Percentiles rank a stretch among this genome's conserved stretches.
Evolutionary conservation across 1,140 invertebrate genomes (phyloP).

Genomic region (silkworm (Bombyx mori)): DNA sequence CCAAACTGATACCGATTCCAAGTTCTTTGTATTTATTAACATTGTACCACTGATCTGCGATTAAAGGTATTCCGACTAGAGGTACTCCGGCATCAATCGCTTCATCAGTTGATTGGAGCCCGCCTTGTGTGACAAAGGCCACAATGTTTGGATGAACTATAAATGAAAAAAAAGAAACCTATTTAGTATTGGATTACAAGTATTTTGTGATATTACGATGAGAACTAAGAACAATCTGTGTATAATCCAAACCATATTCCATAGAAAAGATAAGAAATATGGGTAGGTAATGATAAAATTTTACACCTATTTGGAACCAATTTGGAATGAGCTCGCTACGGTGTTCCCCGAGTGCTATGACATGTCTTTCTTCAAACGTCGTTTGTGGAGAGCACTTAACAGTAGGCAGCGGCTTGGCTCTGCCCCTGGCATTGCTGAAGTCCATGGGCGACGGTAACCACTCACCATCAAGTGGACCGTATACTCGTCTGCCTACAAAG

Average conservation of each 20-base stretch:
- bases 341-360: too few species aligned
- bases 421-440: too few species aligned
- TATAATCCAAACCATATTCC: background rate
- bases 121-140: slow-evolving; percentile 29
- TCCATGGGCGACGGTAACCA: too few species aligned
- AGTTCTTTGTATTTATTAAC: slow-evolving; percentile 18
- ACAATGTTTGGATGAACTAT: slow-evolving; percentile 9
- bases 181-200: background rate
- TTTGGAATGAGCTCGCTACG: too few species aligned
- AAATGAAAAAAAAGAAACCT: background rate
- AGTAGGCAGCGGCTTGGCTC: too few species aligned
- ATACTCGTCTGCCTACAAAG: too few species aligned
- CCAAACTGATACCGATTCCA: slow-evolving; percentile 24
- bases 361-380: too few species aligned
- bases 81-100: slow-evolving; percentile 5
- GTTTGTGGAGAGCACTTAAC: too few species aligned
- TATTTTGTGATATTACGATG: background rate
- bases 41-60: slow-evolving; percentile 30
- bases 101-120: slow-evolving; percentile 51
- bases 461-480: too few species aligned
- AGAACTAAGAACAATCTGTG: background rate
- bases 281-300: background rate
- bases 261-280: background rate
- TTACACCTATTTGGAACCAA: background rate
- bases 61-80: slow-evolving; percentile 25